These are phyloP conservation scores for Cyanistes caeruleus DNA, from an alignment of 2,113 vertebrate species.

Conservation along the genomic window DNA sequence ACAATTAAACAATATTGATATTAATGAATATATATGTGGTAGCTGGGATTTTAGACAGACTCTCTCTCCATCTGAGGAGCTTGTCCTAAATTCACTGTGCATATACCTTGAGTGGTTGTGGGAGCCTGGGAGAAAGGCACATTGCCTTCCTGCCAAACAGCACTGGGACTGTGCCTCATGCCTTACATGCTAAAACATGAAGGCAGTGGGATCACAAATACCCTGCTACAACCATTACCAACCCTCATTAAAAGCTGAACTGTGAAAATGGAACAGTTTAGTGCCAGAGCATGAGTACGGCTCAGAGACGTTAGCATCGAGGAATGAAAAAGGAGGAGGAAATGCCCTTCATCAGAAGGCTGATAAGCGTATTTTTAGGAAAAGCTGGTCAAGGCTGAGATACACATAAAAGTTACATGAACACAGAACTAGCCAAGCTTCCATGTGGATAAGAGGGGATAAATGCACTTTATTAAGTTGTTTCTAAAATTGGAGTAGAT, in stretches of 20 bases:
- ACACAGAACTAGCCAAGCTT: background rate
- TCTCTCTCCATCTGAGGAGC: background rate
- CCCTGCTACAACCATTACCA: background rate
- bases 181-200: background rate
- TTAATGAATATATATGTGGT: background rate
- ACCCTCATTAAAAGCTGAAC: background rate
- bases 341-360: background rate
- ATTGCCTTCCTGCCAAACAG: background rate
- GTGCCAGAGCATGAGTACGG: background rate
- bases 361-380: background rate
- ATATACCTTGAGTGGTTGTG: rapidly evolving
- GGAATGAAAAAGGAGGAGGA: background rate
- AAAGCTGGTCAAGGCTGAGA: background rate
- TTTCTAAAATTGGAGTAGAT: constrained; percentile 43
- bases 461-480: constrained; percentile 51
- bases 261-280: background rate
- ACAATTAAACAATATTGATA: background rate
- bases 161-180: background rate
- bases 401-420: background rate
- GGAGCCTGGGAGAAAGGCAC: background rate
- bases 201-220: background rate
- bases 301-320: background rate
- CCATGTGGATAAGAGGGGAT: background rate
- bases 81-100: background rate
- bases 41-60: background rate